A percentile compares a stretch with the other conserved stretches of the same genome.
Evolutionary conservation across 2,113 vertebrate species (phyloP).

Genomic region (Actenoides hombroni): DNA sequence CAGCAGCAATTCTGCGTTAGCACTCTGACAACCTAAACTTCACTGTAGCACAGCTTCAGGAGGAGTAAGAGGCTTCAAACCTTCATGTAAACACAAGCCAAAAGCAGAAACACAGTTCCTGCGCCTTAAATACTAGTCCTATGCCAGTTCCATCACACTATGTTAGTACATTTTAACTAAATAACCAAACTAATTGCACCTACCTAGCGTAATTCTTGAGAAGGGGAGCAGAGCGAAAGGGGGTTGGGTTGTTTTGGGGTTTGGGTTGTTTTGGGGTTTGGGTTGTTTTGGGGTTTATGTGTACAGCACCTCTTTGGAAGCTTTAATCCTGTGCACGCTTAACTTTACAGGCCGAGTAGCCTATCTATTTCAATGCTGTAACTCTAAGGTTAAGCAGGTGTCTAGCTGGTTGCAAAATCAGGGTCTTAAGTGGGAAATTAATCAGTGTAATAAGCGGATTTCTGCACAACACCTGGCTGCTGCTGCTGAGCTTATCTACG

Average conservation of each 20-base stretch:
- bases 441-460: slow-evolving; percentile 22
- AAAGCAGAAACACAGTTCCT: not conserved
- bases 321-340: not conserved
- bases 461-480: slow-evolving; percentile 41
- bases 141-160: not conserved
- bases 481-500: not conserved
- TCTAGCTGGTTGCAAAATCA: not conserved
- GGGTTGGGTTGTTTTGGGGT: rapidly evolving
- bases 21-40: not conserved
- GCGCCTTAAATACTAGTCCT: not conserved
- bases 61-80: not conserved
- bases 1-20: not conserved
- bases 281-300: rapidly evolving
- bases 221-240: not conserved
- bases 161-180: not conserved
- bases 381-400: not conserved
- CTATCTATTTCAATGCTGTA: not conserved
- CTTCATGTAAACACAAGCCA: not conserved
- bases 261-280: rapidly evolving
- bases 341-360: not conserved
- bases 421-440: not conserved
- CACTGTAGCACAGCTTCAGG: not conserved
- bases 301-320: not conserved
- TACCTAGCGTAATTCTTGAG: not conserved
- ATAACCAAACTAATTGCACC: not conserved